These are phyloP conservation scores for Dascyllus trimaculatus DNA, from an alignment of 2,113 vertebrate species.

Conservation along the genomic window DNA sequence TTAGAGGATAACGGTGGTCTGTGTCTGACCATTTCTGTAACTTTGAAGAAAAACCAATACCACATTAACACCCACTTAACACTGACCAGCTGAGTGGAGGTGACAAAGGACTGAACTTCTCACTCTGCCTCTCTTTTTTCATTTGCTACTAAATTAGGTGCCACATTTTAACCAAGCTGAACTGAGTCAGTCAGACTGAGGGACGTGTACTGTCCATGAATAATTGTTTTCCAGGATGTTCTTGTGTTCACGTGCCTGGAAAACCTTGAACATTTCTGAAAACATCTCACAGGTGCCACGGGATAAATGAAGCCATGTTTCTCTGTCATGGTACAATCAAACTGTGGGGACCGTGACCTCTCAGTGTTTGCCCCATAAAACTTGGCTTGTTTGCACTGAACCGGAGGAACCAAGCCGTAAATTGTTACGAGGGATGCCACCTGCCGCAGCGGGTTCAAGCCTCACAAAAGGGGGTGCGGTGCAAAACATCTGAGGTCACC, in stretches of 20 bases:
- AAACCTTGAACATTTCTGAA: constrained; percentile 3
- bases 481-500: constrained; percentile 50
- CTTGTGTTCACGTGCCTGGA: background rate
- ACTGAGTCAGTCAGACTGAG: background rate
- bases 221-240: constrained; percentile 8
- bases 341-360: constrained; percentile 47
- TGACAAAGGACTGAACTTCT: background rate
- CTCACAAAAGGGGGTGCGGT: constrained; percentile 28
- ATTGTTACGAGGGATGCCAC: constrained; percentile 71
- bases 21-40: constrained; percentile 9
- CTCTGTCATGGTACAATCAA: constrained; percentile 45
- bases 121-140: no score
- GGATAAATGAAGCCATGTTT: constrained; percentile 38
- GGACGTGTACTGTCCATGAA: background rate
- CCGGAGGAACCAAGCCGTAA: constrained; percentile 71
- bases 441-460: constrained; percentile 55
- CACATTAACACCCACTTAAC: background rate
- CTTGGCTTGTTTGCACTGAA: constrained; percentile 69
- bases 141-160: no score
- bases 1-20: background rate
- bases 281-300: constrained; percentile 31
- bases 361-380: constrained; percentile 74
- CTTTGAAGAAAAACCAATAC: no score
- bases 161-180: no score
- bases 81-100: background rate